Evolutionary conservation across 1,140 invertebrate genomes (phyloP).

Genomic region (Charaxes varanes): DNA sequence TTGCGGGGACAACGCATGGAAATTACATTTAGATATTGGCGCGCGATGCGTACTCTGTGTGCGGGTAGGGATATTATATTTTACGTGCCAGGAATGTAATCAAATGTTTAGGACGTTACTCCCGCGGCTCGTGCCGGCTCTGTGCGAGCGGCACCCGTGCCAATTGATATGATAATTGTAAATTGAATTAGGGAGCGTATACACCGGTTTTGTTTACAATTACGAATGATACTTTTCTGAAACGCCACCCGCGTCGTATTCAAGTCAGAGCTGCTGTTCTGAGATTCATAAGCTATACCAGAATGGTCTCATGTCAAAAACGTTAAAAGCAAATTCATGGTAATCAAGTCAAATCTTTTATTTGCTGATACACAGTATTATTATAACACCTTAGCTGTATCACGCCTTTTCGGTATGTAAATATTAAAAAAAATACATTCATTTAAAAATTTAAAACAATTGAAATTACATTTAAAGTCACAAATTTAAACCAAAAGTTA

Average conservation of each 20-base stretch:
- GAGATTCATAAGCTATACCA: no score
- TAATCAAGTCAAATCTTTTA: no score
- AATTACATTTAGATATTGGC: constrained; percentile 74
- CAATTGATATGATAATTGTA: constrained; percentile 65
- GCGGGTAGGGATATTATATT: constrained; percentile 70
- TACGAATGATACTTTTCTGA: constrained; percentile 1
- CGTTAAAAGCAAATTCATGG: no score
- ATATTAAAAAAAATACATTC: no score
- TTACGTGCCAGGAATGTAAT: constrained; percentile 71
- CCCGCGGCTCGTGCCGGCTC: constrained; percentile 22
- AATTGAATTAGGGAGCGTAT: constrained; percentile 32
- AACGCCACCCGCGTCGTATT: no score
- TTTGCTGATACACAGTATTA: background rate
- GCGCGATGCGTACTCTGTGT: constrained; percentile 59
- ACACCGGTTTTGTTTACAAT: background rate
- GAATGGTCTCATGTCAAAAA: no score
- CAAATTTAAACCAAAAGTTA: no score
- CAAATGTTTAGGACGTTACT: constrained; percentile 61
- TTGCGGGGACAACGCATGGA: constrained; percentile 71
- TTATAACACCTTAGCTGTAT: no score
- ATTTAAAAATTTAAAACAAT: no score
- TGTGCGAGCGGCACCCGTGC: constrained; percentile 18
- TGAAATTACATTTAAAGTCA: no score
- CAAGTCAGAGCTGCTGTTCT: no score
- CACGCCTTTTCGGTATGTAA: no score